Percentiles rank a stretch among this genome's conserved stretches.
These are phyloP conservation scores for Biston stratarius DNA, from an alignment of 2,888 invertebrate species.

Conservation along the genomic window DNA sequence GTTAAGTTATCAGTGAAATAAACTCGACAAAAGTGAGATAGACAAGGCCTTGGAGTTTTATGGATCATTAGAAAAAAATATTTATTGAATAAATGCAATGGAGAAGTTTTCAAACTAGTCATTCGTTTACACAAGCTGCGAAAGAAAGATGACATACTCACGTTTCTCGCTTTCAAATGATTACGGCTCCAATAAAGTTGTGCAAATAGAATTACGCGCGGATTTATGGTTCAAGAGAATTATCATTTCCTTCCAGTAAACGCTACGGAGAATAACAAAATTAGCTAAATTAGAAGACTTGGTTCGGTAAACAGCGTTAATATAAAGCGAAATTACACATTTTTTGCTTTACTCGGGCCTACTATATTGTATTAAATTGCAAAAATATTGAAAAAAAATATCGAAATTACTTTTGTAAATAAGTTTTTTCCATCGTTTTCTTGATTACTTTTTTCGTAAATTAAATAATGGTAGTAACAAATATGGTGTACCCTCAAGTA, in stretches of 20 bases:
- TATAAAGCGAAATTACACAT: not conserved
- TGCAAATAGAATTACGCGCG: slow-evolving; percentile 28
- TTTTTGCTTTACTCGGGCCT: not conserved
- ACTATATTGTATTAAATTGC: not conserved
- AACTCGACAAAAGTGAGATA: too few relatives aligned
- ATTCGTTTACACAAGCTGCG: not conserved
- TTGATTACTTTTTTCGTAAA: too few relatives aligned
- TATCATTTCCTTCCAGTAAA: slow-evolving; percentile 21
- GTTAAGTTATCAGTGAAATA: too few relatives aligned
- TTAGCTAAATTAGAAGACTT: slow-evolving; percentile 16
- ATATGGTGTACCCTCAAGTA: too few relatives aligned
- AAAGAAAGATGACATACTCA: slow-evolving; percentile 3
- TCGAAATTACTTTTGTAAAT: too few relatives aligned
- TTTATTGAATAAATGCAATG: too few relatives aligned
- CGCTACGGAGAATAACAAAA: slow-evolving; percentile 21
- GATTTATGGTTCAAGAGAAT: slow-evolving; percentile 24
- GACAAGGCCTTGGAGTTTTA: too few relatives aligned
- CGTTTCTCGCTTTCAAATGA: slow-evolving; percentile 27
- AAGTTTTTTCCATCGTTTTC: too few relatives aligned
- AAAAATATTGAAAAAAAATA: not conserved
- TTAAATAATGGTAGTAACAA: too few relatives aligned
- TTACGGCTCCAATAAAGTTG: slow-evolving; percentile 31
- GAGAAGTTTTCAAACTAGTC: not conserved
- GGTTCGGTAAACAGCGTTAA: slow-evolving; percentile 9
- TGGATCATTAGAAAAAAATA: too few relatives aligned